Evolutionary conservation across 37 sponge, comb jelly and placozoan genomes (phyloP), one percentile per base, ranked within the genome.

Genomic region (Geodia barretti): DNA sequence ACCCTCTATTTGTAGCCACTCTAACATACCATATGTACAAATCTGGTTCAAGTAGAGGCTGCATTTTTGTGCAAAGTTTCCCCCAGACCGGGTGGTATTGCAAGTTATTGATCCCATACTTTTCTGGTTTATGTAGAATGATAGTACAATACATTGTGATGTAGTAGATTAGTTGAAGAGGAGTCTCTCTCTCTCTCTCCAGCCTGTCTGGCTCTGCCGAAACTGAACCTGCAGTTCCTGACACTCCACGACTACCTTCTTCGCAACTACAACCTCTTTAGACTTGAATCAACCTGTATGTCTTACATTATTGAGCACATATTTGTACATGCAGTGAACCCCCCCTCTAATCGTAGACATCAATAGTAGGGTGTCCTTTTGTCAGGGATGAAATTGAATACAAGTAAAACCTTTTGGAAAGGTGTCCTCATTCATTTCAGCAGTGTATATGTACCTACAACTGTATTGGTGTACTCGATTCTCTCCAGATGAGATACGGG

Each of bases 151-250:
- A n/a, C n/a, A n/a, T n/a, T n/a, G n/a, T n/a, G n/a, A n/a, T n/a
- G n/a, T n/a, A n/a, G n/a, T n/a, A n/a, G n/a, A n/a, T n/a, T n/a
- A n/a, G n/a, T n/a, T n/a, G n/a, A n/a, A n/a, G n/a, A n/a, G n/a
- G n/a, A n/a, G n/a, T n/a, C n/a, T n/a, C n/a, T n/a, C n/a, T 14
- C 54, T 47, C 11, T 47, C 14, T 47, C 54, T 47, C n/a, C 41
- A 89, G 96, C 93, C 32, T 96, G 95, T 74, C 83, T 98, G 29
- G 96, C 99, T 40, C 90, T 98, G 23, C 99, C 99, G 21, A 98
- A 98, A 74, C 91, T 98, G n/a, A 98, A 98, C 70, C 90, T 98
- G n/a, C 99, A 98, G 83, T 98, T 96, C 72, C 93, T 98, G 67
- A 98, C 99, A 9, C 91, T 98, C 9, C 99, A 96, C 54, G 99